Percentiles rank a stretch among this genome's conserved stretches.
These are phyloP conservation scores for Linurgus olivaceus DNA, from an alignment of 2,797 vertebrate species.

Conservation along the genomic window DNA sequence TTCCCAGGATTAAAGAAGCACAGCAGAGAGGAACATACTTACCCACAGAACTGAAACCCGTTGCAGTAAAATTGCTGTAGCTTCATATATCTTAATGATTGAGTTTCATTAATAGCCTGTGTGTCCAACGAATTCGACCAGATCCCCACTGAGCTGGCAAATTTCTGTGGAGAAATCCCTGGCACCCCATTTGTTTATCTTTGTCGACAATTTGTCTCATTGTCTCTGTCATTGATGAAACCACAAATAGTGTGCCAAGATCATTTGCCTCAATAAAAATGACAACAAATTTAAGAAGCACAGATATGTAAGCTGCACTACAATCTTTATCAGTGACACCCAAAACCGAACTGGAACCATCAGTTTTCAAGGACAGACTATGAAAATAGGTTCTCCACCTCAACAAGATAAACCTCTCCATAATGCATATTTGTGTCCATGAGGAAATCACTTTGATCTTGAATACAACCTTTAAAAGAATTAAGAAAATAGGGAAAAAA, in stretches of 20 bases:
- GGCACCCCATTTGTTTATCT: conserved; percentile 48
- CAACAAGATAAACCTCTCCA: conserved; percentile 32
- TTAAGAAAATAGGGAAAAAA: background rate
- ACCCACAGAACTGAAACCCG: background rate
- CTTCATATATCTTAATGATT: background rate
- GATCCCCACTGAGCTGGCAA: background rate
- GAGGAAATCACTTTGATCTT: conserved; percentile 32
- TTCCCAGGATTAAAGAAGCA: background rate
- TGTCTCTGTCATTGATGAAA: conserved; percentile 45
- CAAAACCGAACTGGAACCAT: background rate
- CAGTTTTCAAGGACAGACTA: conserved; percentile 8
- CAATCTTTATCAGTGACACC: background rate
- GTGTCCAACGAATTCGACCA: background rate
- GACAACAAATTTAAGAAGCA: conserved; percentile 27
- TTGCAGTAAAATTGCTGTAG: background rate
- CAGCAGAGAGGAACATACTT: background rate
- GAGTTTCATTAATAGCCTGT: background rate
- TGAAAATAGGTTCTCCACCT: conserved; percentile 10
- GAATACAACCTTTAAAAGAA: background rate
- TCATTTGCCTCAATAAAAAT: conserved; percentile 34
- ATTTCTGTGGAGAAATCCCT: conserved; percentile 22
- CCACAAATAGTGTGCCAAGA: conserved; percentile 37
- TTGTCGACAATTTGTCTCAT: conserved; percentile 43
- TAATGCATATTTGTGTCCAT: background rate
- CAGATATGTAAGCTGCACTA: background rate